Percentiles rank a stretch among this genome's conserved stretches.
These are phyloP conservation scores for Branchellion lobata DNA, from an alignment of 2,888 invertebrate species.

Conservation along the genomic window DNA sequence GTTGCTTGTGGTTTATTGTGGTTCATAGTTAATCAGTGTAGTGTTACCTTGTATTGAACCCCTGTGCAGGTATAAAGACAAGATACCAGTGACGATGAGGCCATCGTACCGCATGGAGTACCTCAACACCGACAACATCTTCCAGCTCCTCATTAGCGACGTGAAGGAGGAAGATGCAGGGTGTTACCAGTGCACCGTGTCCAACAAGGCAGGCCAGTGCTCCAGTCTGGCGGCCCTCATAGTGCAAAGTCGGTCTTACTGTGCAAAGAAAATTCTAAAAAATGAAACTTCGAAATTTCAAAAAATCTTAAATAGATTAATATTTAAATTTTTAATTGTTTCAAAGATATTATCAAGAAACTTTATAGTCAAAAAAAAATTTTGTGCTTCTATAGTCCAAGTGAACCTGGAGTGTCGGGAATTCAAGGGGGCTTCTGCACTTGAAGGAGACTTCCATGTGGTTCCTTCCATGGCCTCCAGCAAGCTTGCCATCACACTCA, in stretches of 20 bases:
- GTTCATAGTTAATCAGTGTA: not conserved
- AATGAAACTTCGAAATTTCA: too few species aligned
- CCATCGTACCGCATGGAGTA: not conserved
- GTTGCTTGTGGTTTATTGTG: too few species aligned
- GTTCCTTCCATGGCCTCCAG: constrained; percentile 59
- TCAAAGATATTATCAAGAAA: too few species aligned
- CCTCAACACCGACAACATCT: constrained; percentile 8
- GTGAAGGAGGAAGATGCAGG: constrained; percentile 28
- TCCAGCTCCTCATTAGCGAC: constrained; percentile 7
- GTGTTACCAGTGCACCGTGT: constrained; percentile 38
- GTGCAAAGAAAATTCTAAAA: not conserved
- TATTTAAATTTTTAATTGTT: too few species aligned
- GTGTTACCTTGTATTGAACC: not conserved
- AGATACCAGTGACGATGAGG: not conserved
- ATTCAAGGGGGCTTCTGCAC: too few species aligned
- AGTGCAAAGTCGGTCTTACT: not conserved
- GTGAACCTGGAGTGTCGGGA: not conserved
- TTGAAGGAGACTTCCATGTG: constrained; percentile 41
- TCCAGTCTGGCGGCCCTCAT: constrained; percentile 38
- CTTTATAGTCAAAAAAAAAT: too few species aligned
- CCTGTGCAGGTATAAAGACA: constrained; percentile 35
- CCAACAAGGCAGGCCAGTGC: constrained; percentile 22
- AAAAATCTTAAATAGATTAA: too few species aligned
- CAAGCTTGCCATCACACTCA: constrained; percentile 56
- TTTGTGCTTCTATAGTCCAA: not conserved